Evolutionary conservation across 2,113 vertebrate genomes (phyloP), one percentile per base, ranked within the genome.

Genomic region (Alexandromys fortis): DNA sequence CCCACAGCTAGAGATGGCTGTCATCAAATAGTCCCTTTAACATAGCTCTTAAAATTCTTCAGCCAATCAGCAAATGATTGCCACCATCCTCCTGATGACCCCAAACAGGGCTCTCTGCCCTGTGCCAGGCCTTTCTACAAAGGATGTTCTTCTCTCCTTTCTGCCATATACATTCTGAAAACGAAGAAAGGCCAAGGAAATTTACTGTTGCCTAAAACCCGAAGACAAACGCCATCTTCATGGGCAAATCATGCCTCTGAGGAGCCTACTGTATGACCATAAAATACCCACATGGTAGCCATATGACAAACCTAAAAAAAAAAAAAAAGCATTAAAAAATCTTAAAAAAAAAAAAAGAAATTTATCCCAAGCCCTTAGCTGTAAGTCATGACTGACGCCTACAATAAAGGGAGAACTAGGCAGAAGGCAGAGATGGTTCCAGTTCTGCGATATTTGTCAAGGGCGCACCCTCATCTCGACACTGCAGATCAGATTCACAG

Each of bases 101-200:
- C 3, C 3, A 17, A 26, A 38, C 0, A 6, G 9, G 5, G 8
- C 24, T 24, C 30, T 38, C 67, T 55, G 94, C 58, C 17, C 97
- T 94, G 92, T 63, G 92, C 92, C 96, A 95, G 94, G 82, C 89
- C 55, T 52, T 33, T 55, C 55, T 38, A 9, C 55, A 21, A 97
- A 88, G 87, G 79, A 95, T 94, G 91, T 76, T 91, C 95, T 38
- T 86, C 90, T 87, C 38, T 79, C 68, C 92, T 52, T 17, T 90
- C 91, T 89, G 97, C 97, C 96, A 96, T 85, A 91, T 95, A 97
- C 11, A 73, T 89, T 97, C 92, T 88, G 95, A 95, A 1, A 97
- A 95, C 30, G 92, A 94, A 89, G 93, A 95, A 95, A 94, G 95
- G 90, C 88, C 93, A 97, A 97, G 96, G 96, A 47, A 93, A 52